Conservation (phyloP, 2,888 invertebrate genomes). For the Candidula unifasciata region DNA sequence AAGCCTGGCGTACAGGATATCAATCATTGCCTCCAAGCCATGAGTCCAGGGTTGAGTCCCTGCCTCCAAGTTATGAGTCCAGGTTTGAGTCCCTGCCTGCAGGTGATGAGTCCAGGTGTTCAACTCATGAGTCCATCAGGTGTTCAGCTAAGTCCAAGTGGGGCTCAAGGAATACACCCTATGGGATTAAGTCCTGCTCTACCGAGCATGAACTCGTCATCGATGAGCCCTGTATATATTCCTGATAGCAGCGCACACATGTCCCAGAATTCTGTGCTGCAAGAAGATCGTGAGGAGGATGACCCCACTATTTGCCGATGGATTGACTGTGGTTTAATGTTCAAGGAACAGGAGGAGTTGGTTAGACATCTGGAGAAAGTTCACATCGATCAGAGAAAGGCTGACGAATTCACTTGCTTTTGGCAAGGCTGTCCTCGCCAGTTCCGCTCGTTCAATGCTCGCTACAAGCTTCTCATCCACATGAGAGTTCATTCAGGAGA, state of each 20-base stretch:
- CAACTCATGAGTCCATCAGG: background rate
- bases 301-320: conserved; percentile 69
- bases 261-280: conserved; percentile 57
- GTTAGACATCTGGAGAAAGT: conserved; percentile 77
- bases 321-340: conserved; percentile 76
- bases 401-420: conserved; percentile 78
- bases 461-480: conserved; percentile 78
- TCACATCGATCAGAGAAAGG: conserved; percentile 77
- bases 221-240: conserved; percentile 40
- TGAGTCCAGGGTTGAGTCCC: conserved; percentile 12
- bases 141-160: conserved; percentile 23
- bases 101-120: conserved; percentile 21
- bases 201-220: conserved; percentile 2
- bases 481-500: conserved; percentile 78
- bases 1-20: conserved; percentile 47
- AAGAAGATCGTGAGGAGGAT: conserved; percentile 70
- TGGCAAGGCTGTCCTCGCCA: conserved; percentile 76
- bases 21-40: conserved; percentile 9
- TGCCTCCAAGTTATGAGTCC: conserved; percentile 22
- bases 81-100: conserved; percentile 7
- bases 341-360: conserved; percentile 74
- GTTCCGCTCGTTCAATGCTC: conserved; percentile 77
- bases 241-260: conserved; percentile 44
- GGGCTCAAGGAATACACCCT: background rate
- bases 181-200: conserved; percentile 31